Percentiles rank a stretch among this genome's conserved stretches.
Evolutionary conservation across 1,140 invertebrate genomes (phyloP).

Genomic region (Pogonus chalceus): DNA sequence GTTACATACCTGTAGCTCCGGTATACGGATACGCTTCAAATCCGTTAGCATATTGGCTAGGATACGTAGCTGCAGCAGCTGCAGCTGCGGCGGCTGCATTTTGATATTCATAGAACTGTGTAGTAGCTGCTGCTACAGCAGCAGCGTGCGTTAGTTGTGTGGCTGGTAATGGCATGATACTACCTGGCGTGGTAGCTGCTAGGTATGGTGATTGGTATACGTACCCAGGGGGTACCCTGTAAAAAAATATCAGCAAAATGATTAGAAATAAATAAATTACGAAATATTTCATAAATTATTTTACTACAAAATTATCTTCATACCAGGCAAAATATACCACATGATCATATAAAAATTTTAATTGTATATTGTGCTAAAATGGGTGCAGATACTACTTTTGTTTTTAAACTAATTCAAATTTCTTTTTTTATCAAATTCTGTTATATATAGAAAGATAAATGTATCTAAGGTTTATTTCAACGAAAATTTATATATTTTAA

Average conservation of each 20-base stretch:
- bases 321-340: too few relatives aligned
- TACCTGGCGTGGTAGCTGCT: slow-evolving; percentile 47
- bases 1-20: slow-evolving; percentile 43
- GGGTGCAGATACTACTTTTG: too few relatives aligned
- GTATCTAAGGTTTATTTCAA: too few relatives aligned
- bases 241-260: slow-evolving; percentile 31
- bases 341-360: too few relatives aligned
- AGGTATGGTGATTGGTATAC: slow-evolving; percentile 61
- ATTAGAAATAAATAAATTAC: slow-evolving; percentile 13
- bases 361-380: too few relatives aligned
- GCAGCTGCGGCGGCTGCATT: slow-evolving; percentile 51
- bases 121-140: slow-evolving; percentile 57
- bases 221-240: slow-evolving; percentile 63
- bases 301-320: too few relatives aligned
- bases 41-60: slow-evolving; percentile 58
- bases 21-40: slow-evolving; percentile 61
- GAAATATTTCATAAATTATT: slow-evolving; percentile 19
- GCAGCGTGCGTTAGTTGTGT: slow-evolving; percentile 58
- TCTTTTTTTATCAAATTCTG: too few relatives aligned
- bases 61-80: slow-evolving; percentile 52
- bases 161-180: slow-evolving; percentile 50
- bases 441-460: too few relatives aligned
- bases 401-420: too few relatives aligned
- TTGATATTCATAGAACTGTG: slow-evolving; percentile 65
- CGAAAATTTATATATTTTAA: too few relatives aligned